Evolutionary conservation across 2,797 vertebrate species (phyloP).

Genomic region (Alauda arvensis): DNA sequence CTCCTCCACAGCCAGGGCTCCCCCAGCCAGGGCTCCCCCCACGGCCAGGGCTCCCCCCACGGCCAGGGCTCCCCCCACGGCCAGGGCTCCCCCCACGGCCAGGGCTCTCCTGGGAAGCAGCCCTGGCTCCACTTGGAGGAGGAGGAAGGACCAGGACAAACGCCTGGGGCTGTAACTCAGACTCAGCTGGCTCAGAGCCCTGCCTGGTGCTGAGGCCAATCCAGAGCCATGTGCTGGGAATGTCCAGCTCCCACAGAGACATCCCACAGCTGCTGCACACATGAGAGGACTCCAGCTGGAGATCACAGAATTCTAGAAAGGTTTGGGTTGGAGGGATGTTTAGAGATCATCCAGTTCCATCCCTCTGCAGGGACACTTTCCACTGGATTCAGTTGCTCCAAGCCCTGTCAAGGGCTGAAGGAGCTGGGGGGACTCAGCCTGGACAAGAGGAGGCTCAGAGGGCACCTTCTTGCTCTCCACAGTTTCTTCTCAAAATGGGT

Average conservation of each 20-base stretch:
- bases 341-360: not conserved
- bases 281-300: not conserved
- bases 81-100: too few relatives aligned
- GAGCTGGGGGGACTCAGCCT: not conserved
- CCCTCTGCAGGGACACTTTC: not conserved
- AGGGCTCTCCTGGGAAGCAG: not conserved
- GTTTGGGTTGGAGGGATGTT: not conserved
- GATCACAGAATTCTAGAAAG: not conserved
- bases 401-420: not conserved
- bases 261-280: not conserved
- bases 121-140: not conserved
- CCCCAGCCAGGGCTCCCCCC: too few relatives aligned
- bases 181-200: not conserved
- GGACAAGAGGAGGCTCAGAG: not conserved
- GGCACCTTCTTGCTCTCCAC: not conserved
- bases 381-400: not conserved
- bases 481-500: not conserved
- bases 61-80: too few relatives aligned
- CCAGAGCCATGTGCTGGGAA: accelerated
- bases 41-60: too few relatives aligned
- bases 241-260: accelerated
- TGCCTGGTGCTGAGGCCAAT: not conserved
- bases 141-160: not conserved
- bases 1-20: too few relatives aligned
- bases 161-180: not conserved